Evolutionary conservation across 2,888 invertebrate genomes (phyloP).

Genomic region (Lepidocyrtoides sp.): DNA sequence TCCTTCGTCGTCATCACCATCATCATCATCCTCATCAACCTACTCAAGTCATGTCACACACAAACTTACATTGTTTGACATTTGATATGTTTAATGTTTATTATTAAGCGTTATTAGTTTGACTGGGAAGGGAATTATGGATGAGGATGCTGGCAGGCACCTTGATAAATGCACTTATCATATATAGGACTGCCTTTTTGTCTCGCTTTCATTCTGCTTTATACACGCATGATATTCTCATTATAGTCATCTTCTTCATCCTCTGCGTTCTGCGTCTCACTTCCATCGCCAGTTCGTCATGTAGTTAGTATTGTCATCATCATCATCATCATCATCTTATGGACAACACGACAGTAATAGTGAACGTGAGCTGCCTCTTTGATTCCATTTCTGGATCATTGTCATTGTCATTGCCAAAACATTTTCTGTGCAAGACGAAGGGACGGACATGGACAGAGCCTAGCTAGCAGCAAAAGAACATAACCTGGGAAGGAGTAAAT

Average conservation of each 20-base stretch:
- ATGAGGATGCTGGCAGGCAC: constrained; percentile 17
- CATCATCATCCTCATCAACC: constrained; percentile 21
- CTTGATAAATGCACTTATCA: constrained; percentile 49
- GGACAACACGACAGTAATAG: not conserved
- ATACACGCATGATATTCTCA: constrained; percentile 1
- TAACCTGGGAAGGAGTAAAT: constrained; percentile 58
- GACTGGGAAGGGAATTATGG: not conserved
- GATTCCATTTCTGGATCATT: constrained; percentile 74
- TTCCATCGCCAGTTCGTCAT: not conserved
- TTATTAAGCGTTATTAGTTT: constrained; percentile 25
- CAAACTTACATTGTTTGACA: constrained; percentile 60
- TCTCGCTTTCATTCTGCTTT: not conserved
- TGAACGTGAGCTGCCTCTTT: constrained; percentile 34
- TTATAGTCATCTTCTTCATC: constrained; percentile 4
- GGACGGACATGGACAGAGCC: no score
- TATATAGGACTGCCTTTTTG: constrained; percentile 17
- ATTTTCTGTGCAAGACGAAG: not conserved
- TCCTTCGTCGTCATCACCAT: not conserved
- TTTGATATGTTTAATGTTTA: constrained; percentile 61
- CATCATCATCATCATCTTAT: not conserved
- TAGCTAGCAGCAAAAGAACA: not conserved
- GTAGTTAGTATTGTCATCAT: not conserved
- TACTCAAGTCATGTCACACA: constrained; percentile 44
- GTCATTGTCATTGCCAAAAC: constrained; percentile 73
- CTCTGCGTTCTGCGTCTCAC: not conserved